phyloP scores from a whole-genome alignment of 1,140 invertebrate genomes.

The Harpegnathos saltator region DNA sequence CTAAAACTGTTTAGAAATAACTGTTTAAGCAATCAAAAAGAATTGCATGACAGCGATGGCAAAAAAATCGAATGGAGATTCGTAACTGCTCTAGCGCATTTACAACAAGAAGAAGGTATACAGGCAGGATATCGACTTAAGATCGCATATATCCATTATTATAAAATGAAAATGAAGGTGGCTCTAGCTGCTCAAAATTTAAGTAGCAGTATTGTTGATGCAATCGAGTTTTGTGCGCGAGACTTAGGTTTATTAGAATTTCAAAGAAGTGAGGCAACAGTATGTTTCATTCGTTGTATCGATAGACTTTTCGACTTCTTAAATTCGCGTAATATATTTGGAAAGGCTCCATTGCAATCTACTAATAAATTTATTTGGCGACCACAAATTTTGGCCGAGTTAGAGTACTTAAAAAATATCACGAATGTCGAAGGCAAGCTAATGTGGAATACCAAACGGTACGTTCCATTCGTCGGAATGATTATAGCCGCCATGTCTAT shows the following conservation, averaged over 20 bases:
- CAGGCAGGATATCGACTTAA: neutral
- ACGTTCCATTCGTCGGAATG: neutral
- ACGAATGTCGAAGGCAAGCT: neutral
- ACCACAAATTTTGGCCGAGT: neutral
- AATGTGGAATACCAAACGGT: neutral
- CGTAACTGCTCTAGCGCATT: neutral
- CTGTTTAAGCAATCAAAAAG: neutral
- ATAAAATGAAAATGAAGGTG: neutral
- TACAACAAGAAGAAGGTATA: neutral
- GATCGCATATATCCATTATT: neutral
- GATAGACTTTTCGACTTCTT: conserved; percentile 3
- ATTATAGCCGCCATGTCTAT: neutral
- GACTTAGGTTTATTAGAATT: neutral
- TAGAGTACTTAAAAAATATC: neutral
- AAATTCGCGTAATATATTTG: conserved; percentile 5
- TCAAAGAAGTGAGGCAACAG: neutral
- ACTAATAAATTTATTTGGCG: neutral
- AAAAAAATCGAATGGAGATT: neutral
- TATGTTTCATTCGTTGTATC: neutral
- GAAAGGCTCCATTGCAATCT: neutral
- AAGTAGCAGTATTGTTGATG: neutral
- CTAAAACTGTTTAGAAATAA: neutral
- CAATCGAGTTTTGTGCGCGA: neutral
- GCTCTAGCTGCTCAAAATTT: neutral
- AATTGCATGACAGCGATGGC: neutral